Conservation (phyloP, 2,888 invertebrate species). For the Zhuqinia jingwanae region DNA sequence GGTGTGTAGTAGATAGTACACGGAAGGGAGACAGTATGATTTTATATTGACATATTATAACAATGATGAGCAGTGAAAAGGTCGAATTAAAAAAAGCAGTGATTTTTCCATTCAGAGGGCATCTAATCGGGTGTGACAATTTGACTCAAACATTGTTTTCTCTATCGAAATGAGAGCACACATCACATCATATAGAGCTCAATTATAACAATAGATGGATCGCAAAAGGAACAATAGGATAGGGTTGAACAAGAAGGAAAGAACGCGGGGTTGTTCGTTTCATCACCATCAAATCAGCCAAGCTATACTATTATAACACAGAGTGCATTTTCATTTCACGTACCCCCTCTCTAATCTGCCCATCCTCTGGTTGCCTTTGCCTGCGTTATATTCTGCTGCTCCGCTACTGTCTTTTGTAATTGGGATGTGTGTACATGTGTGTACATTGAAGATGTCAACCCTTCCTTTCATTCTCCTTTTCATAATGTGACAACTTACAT, state of each 20-base stretch:
- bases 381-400: too few relatives aligned
- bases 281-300: background rate
- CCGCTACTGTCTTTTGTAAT: background rate
- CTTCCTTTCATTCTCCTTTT: slow-evolving; percentile 47
- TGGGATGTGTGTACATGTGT: slow-evolving; percentile 27
- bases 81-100: slow-evolving; percentile 35
- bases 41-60: background rate
- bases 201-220: slow-evolving; percentile 67
- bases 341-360: background rate
- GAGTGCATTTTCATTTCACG: background rate
- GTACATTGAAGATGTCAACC: slow-evolving; percentile 68
- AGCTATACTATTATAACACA: background rate
- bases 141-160: slow-evolving; percentile 79
- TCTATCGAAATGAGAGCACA: slow-evolving; percentile 75
- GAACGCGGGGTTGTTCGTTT: background rate
- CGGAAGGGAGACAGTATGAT: background rate
- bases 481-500: slow-evolving; percentile 62
- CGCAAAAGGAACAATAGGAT: slow-evolving; percentile 41
- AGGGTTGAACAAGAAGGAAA: slow-evolving; percentile 61
- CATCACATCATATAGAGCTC: slow-evolving; percentile 74
- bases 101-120: slow-evolving; percentile 54
- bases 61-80: slow-evolving; percentile 13
- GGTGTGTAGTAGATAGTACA: background rate
- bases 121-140: slow-evolving; percentile 79
- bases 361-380: background rate